phyloP scores from a whole-genome alignment of 2,888 invertebrate species.

The Malthinus flaveolus region DNA sequence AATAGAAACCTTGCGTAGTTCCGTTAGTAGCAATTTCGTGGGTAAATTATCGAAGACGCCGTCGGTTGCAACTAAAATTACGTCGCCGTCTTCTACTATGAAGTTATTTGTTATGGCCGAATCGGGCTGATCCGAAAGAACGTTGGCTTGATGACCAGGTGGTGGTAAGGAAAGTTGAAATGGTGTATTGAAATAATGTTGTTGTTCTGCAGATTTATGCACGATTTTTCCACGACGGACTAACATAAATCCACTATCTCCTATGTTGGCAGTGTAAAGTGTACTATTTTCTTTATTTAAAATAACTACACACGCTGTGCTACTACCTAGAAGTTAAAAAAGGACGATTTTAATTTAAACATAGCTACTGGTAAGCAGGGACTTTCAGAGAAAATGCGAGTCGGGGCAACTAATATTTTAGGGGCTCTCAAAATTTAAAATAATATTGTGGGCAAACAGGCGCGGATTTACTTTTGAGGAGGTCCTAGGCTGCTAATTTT shows the following conservation, averaged over 20 bases:
- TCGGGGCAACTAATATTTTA: too few species aligned
- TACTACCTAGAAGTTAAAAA: constrained; percentile 73
- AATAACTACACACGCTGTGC: constrained; percentile 96
- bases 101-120: constrained; percentile 89
- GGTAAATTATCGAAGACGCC: constrained; percentile 99
- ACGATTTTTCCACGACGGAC: constrained; percentile 85
- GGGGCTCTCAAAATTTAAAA: too few species aligned
- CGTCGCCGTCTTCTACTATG: constrained; percentile 89
- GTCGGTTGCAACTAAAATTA: constrained; percentile 94
- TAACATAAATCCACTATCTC: constrained; percentile 98
- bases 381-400: too few species aligned
- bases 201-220: constrained; percentile 93
- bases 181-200: constrained; percentile 98
- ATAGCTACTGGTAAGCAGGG: too few species aligned
- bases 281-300: constrained; percentile 87
- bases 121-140: constrained; percentile 91
- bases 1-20: constrained; percentile 68
- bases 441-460: too few species aligned
- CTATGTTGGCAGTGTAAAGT: constrained; percentile 95
- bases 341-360: background rate
- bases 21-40: constrained; percentile 84
- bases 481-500: too few species aligned
- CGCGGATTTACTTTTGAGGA: too few species aligned
- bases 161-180: constrained; percentile 96
- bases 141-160: constrained; percentile 83